These are phyloP conservation scores for Copidosoma floridanum DNA, from an alignment of 1,140 invertebrate genomes.

Conservation along the genomic window DNA sequence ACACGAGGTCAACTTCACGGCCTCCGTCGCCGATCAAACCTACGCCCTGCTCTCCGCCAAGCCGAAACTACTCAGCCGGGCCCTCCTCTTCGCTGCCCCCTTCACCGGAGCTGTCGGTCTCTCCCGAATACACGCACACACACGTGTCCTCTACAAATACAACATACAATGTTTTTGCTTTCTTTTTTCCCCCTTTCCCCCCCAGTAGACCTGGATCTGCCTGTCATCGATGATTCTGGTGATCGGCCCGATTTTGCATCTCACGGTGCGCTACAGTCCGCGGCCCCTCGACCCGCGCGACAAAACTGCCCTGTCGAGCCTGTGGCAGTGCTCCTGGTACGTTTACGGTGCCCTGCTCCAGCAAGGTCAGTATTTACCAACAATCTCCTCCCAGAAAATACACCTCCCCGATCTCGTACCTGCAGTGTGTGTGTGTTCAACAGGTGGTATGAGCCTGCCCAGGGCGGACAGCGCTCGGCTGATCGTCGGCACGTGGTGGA, in stretches of 20 bases:
- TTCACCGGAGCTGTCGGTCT: too few relatives aligned
- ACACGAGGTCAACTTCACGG: conserved; percentile 77
- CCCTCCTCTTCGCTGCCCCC: conserved; percentile 80
- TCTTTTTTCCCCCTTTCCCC: too few relatives aligned
- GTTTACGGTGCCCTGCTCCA: conserved; percentile 86
- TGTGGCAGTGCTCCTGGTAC: conserved; percentile 81
- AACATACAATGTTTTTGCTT: neutral
- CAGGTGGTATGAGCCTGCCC: conserved; percentile 83
- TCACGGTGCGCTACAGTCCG: conserved; percentile 71
- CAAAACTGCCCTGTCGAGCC: conserved; percentile 38
- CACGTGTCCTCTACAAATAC: too few relatives aligned
- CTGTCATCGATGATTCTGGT: conserved; percentile 69
- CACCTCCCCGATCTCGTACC: too few relatives aligned
- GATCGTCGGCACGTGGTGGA: conserved; percentile 88
- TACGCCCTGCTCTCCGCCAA: conserved; percentile 76
- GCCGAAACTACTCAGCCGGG: conserved; percentile 74
- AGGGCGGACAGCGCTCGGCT: conserved; percentile 83
- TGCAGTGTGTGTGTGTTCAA: neutral
- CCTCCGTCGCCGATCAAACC: conserved; percentile 72
- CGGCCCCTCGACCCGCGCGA: conserved; percentile 47
- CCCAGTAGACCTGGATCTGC: conserved; percentile 76
- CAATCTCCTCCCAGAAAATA: too few relatives aligned
- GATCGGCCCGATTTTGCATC: conserved; percentile 77
- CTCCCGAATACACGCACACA: conserved; percentile 62
- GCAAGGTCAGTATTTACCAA: conserved; percentile 65